Evolutionary conservation across 2,113 vertebrate genomes (phyloP).

Genomic region (Rhinoderma darwinii): DNA sequence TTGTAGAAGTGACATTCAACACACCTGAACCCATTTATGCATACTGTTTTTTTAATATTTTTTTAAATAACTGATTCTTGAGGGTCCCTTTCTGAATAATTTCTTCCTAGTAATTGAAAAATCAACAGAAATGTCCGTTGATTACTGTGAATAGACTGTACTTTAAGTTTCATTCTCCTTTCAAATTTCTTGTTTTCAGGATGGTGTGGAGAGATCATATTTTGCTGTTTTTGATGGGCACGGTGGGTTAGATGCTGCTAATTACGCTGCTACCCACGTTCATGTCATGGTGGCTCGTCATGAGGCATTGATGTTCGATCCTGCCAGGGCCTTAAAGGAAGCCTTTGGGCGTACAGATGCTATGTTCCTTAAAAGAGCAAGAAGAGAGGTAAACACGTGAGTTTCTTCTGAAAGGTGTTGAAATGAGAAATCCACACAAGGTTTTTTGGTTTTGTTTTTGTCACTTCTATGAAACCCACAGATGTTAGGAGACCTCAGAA

Average conservation of each 20-base stretch:
- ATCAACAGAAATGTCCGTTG: too few species aligned
- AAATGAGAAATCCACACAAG: neutral
- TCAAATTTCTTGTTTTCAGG: constrained; percentile 69
- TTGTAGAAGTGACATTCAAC: too few species aligned
- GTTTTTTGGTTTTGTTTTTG: too few species aligned
- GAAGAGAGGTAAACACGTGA: constrained; percentile 79
- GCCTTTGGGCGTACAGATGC: constrained; percentile 84
- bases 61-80: too few species aligned
- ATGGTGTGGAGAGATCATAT: constrained; percentile 79
- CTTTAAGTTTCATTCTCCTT: too few species aligned
- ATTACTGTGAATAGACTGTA: neutral
- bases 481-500: neutral
- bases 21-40: too few species aligned
- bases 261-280: constrained; percentile 83
- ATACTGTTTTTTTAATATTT: too few species aligned
- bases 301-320: constrained; percentile 73
- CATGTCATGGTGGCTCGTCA: constrained; percentile 80
- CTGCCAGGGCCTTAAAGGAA: constrained; percentile 76
- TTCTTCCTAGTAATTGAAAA: too few species aligned
- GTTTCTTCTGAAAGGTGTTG: neutral
- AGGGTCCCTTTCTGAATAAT: too few species aligned
- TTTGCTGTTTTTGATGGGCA: constrained; percentile 95
- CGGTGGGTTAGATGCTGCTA: constrained; percentile 88
- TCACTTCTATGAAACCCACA: neutral
- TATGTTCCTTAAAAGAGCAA: constrained; percentile 88